Evolutionary conservation across 2,113 vertebrate species (phyloP), one percentile per base, ranked within the genome.

Genomic region (Leptobrachium ailaonicum): DNA sequence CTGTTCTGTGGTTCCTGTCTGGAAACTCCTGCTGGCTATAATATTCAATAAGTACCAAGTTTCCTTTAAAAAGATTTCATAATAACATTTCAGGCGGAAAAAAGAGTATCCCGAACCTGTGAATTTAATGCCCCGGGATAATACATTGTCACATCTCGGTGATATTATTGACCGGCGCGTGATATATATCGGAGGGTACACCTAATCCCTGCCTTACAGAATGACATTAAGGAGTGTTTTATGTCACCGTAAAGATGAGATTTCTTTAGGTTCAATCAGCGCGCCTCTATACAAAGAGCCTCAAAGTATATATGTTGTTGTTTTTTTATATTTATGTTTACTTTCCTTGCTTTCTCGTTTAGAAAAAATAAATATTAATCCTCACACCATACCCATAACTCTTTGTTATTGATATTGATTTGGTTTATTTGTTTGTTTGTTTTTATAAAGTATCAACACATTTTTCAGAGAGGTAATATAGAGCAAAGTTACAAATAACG

Each of bases 211-310:
- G 20, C 66, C 73, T 73, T 56, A 50, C 53, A 66, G 42, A 32
- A 50, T 8, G 47, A 58, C 42, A 72, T 12, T 0, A 68, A 56
- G 71, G 60, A 32, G 41, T 60, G 47, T 80, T 80, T 73, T 69
- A 74, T 64, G 45, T 62, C n/a, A 14, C 41, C 40, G 41, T 80
- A 80, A 2, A 60, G 13, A 68, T 41, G 3, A 43, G n/a, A 41
- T 66, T 60, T 58, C 54, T 66, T 77, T 42, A 20, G 58, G 62
- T 79, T 73, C 58, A 63, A 54, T 72, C 77, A 71, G 54, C 71
- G 69, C 2, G 45, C 9, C 58, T 64, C 60, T 47, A 11, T 72
- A 60, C 41, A 78, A 70, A 60, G 70, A 70, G 41, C 76, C 58
- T 71, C 76, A 78, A 71, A 78, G 75, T 70, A 32, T 32, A 32